Evolutionary conservation across 1,140 invertebrate genomes (phyloP).

Genomic region (Rhagoletis pomonella): DNA sequence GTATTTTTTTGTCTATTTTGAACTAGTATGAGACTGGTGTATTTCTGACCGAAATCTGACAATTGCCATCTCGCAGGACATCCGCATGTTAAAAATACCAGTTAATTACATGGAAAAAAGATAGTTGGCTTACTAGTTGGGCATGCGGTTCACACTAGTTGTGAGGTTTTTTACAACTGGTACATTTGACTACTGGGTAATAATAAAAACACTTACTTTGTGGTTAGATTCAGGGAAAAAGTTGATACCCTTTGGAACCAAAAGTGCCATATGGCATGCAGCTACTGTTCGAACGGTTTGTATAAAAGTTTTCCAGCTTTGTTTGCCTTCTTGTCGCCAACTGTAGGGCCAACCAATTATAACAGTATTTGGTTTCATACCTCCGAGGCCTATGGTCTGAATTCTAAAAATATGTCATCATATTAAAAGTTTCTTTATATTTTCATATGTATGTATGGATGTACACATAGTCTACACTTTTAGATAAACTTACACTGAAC

Average conservation of each 20-base stretch:
- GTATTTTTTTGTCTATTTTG: too few relatives aligned
- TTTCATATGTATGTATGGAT: too few relatives aligned
- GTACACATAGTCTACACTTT: not conserved
- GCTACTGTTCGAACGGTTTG: conserved; percentile 89
- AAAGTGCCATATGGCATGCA: conserved; percentile 90
- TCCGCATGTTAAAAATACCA: too few relatives aligned
- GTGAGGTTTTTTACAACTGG: too few relatives aligned
- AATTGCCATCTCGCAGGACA: too few relatives aligned
- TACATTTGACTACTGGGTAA: too few relatives aligned
- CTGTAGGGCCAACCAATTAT: conserved; percentile 98
- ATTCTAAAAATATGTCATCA: conserved; percentile 78
- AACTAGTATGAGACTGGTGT: too few relatives aligned
- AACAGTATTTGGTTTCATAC: conserved; percentile 98
- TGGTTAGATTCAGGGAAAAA: conserved; percentile 95
- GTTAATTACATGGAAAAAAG: too few relatives aligned
- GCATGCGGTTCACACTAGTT: too few relatives aligned
- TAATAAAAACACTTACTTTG: conserved; percentile 77
- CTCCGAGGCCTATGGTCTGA: conserved; percentile 96
- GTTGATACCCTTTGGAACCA: conserved; percentile 97
- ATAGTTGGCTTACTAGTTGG: too few relatives aligned
- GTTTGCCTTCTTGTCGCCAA: conserved; percentile 92
- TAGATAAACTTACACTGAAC: conserved; percentile 87
- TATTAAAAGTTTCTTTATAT: too few relatives aligned
- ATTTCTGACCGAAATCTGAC: too few relatives aligned
- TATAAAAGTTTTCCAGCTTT: conserved; percentile 91